Evolutionary conservation across 2,888 invertebrate genomes (phyloP).

Genomic region (Nomada flava): DNA sequence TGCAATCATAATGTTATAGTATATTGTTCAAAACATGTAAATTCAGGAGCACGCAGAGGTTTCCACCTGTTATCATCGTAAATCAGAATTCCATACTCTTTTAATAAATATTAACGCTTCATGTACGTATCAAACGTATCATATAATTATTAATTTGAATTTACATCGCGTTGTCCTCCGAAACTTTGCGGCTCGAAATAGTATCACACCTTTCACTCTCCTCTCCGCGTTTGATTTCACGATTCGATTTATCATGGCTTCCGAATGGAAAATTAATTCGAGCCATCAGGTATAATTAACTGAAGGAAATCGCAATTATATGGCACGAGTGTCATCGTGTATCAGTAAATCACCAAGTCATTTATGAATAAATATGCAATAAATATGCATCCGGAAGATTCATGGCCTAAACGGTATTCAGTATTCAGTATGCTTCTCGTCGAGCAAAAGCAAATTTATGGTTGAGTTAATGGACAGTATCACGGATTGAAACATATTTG

Average conservation of each 20-base stretch:
- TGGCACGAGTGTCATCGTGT: not conserved
- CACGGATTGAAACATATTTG: constrained; percentile 13
- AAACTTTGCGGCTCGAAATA: no score
- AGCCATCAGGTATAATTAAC: constrained; percentile 29
- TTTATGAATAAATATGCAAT: constrained; percentile 12
- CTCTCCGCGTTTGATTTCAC: not conserved
- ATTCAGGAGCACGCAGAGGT: no score
- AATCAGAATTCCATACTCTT: no score
- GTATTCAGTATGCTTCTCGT: constrained; percentile 1
- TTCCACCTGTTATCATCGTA: no score
- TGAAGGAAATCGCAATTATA: constrained; percentile 26
- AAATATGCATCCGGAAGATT: constrained; percentile 3
- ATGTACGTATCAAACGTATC: no score
- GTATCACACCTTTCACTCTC: not conserved
- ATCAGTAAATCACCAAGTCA: constrained; percentile 20
- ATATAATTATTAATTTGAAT: no score
- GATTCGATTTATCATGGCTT: constrained; percentile 8
- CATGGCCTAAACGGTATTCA: not conserved
- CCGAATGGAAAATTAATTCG: constrained; percentile 19
- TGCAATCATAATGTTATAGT: no score
- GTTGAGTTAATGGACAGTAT: constrained; percentile 20
- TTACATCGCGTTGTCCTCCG: no score
- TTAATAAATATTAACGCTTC: no score
- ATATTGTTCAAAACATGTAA: no score
- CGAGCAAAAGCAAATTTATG: constrained; percentile 30